Evolutionary conservation across 2,888 invertebrate genomes (phyloP).

Genomic region (Temnothorax ravouxi): DNA sequence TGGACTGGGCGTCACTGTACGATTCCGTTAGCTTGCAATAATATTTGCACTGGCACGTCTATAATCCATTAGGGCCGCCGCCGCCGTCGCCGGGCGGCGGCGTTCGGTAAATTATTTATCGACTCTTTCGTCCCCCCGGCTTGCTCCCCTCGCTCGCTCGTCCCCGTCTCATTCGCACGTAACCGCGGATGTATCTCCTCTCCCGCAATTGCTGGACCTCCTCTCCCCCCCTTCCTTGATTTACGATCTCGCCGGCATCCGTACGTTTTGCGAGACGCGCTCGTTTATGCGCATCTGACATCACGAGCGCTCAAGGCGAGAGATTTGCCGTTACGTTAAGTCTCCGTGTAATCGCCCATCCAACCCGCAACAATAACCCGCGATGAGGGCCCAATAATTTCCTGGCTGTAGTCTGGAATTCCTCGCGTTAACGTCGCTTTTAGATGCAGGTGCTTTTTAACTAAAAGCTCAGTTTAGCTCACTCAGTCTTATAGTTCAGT

Average conservation of each 20-base stretch:
- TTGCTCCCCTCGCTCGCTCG: not conserved
- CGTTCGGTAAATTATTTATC: slow-evolving; percentile 79
- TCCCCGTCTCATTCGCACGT: not conserved
- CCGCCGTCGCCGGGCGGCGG: slow-evolving; percentile 56
- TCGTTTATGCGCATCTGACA: slow-evolving; percentile 53
- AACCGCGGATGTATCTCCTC: not conserved
- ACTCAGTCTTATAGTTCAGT: not conserved
- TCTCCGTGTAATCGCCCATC: not conserved
- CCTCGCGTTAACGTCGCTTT: not conserved
- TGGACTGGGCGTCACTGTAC: slow-evolving; percentile 66
- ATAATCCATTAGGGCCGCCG: slow-evolving; percentile 71
- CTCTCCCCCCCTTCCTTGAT: slow-evolving; percentile 32
- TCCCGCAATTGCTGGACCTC: not conserved
- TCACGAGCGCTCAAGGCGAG: slow-evolving; percentile 40
- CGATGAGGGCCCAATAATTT: not conserved
- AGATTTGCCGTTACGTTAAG: slow-evolving; percentile 8
- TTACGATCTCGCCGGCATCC: slow-evolving; percentile 67
- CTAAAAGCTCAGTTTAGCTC: too few species aligned
- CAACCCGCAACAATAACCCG: not conserved
- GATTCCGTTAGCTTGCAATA: slow-evolving; percentile 74
- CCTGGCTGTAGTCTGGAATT: not conserved
- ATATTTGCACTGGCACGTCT: slow-evolving; percentile 79
- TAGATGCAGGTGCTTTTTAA: not conserved
- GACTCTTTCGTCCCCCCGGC: slow-evolving; percentile 46
- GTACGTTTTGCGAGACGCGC: slow-evolving; percentile 51